Percentiles rank a stretch among this genome's conserved stretches.
phyloP scores from a whole-genome alignment of 2,113 vertebrate genomes.

The Leptodactylus fuscus region DNA sequence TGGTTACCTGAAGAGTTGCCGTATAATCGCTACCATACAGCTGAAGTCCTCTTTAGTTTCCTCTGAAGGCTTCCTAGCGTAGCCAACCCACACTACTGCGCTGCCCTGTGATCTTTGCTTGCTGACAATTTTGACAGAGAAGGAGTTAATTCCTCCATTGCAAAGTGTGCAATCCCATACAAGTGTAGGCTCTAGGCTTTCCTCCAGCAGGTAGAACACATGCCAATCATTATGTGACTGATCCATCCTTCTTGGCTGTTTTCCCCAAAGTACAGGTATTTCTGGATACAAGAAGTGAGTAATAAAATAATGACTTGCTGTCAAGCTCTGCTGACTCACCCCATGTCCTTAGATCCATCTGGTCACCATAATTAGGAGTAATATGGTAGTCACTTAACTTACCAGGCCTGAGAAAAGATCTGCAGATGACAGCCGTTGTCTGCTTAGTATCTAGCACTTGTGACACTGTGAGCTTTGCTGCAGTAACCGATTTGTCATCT shows the following conservation, averaged over 20 bases:
- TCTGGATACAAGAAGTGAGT: slow-evolving; percentile 45
- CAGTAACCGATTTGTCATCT: not conserved
- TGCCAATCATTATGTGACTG: slow-evolving; percentile 46
- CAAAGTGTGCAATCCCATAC: slow-evolving; percentile 41
- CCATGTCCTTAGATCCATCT: slow-evolving; percentile 31
- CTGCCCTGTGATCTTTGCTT: not conserved
- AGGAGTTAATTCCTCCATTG: slow-evolving; percentile 40
- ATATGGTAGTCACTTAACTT: slow-evolving; percentile 21
- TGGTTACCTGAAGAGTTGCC: not conserved
- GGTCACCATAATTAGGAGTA: slow-evolving; percentile 37
- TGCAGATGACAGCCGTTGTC: not conserved
- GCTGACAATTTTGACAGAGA: slow-evolving; percentile 7
- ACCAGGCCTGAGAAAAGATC: not conserved
- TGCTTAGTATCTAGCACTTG: not conserved
- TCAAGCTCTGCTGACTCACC: slow-evolving; percentile 39
- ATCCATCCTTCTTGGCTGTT: slow-evolving; percentile 46
- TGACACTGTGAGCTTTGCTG: not conserved
- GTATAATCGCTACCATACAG: not conserved
- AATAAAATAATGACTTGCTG: slow-evolving; percentile 54
- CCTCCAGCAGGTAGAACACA: slow-evolving; percentile 46
- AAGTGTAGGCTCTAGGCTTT: slow-evolving; percentile 44
- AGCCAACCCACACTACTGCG: not conserved
- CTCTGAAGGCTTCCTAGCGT: not conserved
- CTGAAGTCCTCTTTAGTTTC: not conserved
- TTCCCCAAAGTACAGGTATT: slow-evolving; percentile 35